Base-by-base conservation (phyloP, 2,113 vertebrate species). In the Anseranas semipalmata region DNA sequence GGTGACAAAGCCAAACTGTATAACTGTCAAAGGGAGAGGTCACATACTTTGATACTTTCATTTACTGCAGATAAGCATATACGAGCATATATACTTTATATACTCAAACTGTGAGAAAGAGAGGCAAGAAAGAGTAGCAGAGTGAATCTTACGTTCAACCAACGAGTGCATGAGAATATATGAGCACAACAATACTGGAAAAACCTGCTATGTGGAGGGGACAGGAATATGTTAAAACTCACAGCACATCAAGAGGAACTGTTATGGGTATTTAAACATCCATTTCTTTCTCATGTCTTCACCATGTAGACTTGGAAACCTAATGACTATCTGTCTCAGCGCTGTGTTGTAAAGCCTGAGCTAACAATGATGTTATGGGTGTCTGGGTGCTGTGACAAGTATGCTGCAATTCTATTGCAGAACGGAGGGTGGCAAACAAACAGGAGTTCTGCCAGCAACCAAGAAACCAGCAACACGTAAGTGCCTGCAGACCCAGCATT, bases 1-100 rank as follows among this genome's bases (percentile, higher is more conserved):
- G 78, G 99, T 99, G 92, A 99, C 99, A 91, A 99, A 99, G 90
- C 99, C 99, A 98, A 99, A 99, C 97, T 99, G 99, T 97, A 99
- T 99, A 79, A 99, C 99, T 99, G 93, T 66, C 90, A 97, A 97
- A 81, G 91, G 89, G 85, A 98, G 81, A 97, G 67, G 70, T 70
- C 77, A 96, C 46, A 78, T 15, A 87, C 12, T 39, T 71, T 9
- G 15, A 41, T 50, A 55, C 78, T 74, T 82, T 77, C 62, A 35
- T 33, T 82, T 27, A 52, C 27, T 59, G 68, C 25, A 92, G 37
- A 50, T 43, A 35, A 39, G 35, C 33, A 30, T 16, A 33, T 53
- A 35, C 4, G 18, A 75, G 37, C 18, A 62, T 6, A 7, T 65
- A 77, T 45, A 59, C 25, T 71, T 81, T 58, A 41, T 45, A 45